These are phyloP conservation scores for Notechis scutatus DNA, from an alignment of 2,113 vertebrate genomes.

Conservation along the genomic window DNA sequence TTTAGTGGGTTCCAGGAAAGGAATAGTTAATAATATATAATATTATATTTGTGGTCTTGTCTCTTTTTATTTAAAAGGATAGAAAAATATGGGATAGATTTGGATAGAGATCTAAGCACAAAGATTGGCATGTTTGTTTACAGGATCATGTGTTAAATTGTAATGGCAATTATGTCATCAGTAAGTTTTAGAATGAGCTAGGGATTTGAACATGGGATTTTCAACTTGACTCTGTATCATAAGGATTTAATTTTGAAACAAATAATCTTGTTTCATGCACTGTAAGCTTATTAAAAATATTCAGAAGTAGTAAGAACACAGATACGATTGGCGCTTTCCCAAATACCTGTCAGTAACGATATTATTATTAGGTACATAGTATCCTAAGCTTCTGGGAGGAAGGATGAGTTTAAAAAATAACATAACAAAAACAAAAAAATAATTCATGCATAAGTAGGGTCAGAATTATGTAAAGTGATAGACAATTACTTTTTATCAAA, in stretches of 20 bases:
- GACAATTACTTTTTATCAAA: background rate
- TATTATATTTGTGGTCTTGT: background rate
- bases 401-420: background rate
- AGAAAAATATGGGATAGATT: background rate
- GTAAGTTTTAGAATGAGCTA: background rate
- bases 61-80: background rate
- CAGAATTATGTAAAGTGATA: background rate
- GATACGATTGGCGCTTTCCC: background rate
- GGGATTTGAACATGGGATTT: background rate
- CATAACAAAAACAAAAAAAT: background rate
- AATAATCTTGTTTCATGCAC: slow-evolving; percentile 18
- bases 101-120: background rate
- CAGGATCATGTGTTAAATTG: background rate
- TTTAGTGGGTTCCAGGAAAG: background rate
- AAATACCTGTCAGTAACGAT: background rate
- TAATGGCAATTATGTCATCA: background rate
- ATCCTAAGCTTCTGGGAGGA: background rate
- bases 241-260: slow-evolving; percentile 33
- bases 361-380: background rate
- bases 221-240: background rate
- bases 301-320: slow-evolving; percentile 15
- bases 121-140: background rate
- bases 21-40: background rate
- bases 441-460: background rate
- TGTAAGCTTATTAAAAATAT: slow-evolving; percentile 30